phyloP scores from a whole-genome alignment of 2,888 invertebrate species.

The Eudasyphora cyanicolor region DNA sequence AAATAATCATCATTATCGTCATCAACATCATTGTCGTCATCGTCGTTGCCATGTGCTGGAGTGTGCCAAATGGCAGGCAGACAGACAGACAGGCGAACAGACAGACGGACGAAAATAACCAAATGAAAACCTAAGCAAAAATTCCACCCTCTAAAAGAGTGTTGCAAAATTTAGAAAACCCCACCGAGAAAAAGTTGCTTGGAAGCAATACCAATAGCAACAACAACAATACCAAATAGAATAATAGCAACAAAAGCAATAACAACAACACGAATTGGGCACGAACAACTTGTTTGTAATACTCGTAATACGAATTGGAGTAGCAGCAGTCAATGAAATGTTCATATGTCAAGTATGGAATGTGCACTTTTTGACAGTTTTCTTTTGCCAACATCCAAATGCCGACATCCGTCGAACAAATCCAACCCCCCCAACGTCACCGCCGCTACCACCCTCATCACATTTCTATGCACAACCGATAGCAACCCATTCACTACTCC shows the following conservation, averaged over 20 bases:
- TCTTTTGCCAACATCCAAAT: slow-evolving; percentile 67
- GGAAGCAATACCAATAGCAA: slow-evolving; percentile 24
- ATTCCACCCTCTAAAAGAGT: slow-evolving; percentile 55
- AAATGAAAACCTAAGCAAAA: slow-evolving; percentile 29
- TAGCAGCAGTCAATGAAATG: slow-evolving; percentile 50
- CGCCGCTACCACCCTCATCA: slow-evolving; percentile 1
- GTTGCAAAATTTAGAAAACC: slow-evolving; percentile 41
- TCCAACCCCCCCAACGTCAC: not conserved
- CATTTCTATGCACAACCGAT: not conserved
- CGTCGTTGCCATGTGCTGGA: slow-evolving; percentile 59
- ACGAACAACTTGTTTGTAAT: slow-evolving; percentile 45
- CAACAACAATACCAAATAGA: slow-evolving; percentile 17
- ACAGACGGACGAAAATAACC: not conserved
- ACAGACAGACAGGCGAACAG: not conserved
- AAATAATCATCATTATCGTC: slow-evolving; percentile 56
- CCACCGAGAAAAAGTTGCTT: not conserved
- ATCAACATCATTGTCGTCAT: not conserved
- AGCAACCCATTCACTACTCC: slow-evolving; percentile 2
- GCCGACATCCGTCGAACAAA: slow-evolving; percentile 56
- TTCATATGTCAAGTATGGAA: slow-evolving; percentile 75
- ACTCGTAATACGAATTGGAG: slow-evolving; percentile 44
- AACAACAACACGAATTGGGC: not conserved
- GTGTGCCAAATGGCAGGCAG: slow-evolving; percentile 59
- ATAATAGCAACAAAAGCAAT: not conserved
- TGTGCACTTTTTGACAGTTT: slow-evolving; percentile 77